A percentile compares a stretch with the other conserved stretches of the same genome.
Conservation (phyloP, 2,797 vertebrate genomes). For the Remorina albescens region DNA sequence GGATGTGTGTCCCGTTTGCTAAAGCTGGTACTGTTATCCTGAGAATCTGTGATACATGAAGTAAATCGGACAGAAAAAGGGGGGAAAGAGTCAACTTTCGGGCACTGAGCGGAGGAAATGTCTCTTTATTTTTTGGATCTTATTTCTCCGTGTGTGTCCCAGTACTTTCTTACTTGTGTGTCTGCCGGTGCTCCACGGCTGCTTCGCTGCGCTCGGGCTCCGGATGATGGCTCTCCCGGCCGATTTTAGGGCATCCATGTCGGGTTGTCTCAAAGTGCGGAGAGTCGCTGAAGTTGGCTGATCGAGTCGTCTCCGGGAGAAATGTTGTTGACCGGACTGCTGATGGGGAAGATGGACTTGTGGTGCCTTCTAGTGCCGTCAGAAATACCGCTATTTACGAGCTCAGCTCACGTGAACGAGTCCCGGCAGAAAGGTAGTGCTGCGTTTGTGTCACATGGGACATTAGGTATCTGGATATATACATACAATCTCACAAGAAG, state of each 20-base stretch:
- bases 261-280: conserved; percentile 22
- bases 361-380: conserved; percentile 65
- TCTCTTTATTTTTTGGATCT: too few relatives aligned
- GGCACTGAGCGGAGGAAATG: conserved; percentile 10
- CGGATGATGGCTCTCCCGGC: conserved; percentile 94
- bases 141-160: not conserved
- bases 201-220: conserved; percentile 92
- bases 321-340: conserved; percentile 60
- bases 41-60: not conserved
- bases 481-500: not conserved
- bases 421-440: not conserved
- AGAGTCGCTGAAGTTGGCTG: conserved; percentile 38
- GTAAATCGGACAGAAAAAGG: too few relatives aligned
- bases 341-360: conserved; percentile 54
- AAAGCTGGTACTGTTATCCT: too few relatives aligned
- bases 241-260: conserved; percentile 93
- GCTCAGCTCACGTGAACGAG: conserved; percentile 35
- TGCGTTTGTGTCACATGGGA: conserved; percentile 27
- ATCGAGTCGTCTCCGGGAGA: conserved; percentile 23
- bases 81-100: conserved; percentile 20
- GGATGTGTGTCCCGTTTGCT: too few relatives aligned
- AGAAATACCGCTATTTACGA: conserved; percentile 42
- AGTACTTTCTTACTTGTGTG: conserved; percentile 89
- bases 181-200: conserved; percentile 89
- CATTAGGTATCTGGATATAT: not conserved